Conservation (phyloP, 2,797 vertebrate genomes). For the Malacoraja senta region DNA sequence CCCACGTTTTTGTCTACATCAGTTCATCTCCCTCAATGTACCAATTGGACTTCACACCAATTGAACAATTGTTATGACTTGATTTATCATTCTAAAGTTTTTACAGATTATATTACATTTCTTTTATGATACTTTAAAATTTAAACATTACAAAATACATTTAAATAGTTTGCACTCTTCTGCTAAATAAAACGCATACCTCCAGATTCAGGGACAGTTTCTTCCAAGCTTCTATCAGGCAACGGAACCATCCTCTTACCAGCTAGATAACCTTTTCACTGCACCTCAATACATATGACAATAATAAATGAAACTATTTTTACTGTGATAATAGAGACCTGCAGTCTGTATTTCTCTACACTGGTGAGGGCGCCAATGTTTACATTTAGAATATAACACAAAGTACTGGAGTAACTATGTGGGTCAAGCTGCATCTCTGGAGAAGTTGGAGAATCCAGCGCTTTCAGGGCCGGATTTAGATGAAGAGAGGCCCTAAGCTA, state of each 20-base stretch:
- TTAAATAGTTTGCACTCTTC: not conserved
- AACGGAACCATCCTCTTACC: too few species aligned
- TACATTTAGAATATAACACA: not conserved
- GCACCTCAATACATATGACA: too few species aligned
- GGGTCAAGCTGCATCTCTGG: too few species aligned
- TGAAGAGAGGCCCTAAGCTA: too few species aligned
- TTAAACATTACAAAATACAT: not conserved
- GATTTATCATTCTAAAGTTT: not conserved
- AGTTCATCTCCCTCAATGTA: not conserved
- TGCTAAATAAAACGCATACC: not conserved
- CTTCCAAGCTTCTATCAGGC: too few species aligned
- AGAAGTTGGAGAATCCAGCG: too few species aligned
- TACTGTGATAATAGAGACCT: not conserved
- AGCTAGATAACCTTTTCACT: too few species aligned
- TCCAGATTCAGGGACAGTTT: too few species aligned
- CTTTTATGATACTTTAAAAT: not conserved
- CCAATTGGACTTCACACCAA: too few species aligned
- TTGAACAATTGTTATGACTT: not conserved
- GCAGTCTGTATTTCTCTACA: not conserved
- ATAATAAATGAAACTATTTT: not conserved
- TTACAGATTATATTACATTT: not conserved
- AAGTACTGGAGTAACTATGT: too few species aligned
- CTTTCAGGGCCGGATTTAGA: too few species aligned
- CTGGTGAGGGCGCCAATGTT: not conserved
- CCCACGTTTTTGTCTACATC: not conserved